These are phyloP conservation scores for Acanthurus lineatus DNA, from an alignment of 2,797 vertebrate genomes.

Conservation along the genomic window DNA sequence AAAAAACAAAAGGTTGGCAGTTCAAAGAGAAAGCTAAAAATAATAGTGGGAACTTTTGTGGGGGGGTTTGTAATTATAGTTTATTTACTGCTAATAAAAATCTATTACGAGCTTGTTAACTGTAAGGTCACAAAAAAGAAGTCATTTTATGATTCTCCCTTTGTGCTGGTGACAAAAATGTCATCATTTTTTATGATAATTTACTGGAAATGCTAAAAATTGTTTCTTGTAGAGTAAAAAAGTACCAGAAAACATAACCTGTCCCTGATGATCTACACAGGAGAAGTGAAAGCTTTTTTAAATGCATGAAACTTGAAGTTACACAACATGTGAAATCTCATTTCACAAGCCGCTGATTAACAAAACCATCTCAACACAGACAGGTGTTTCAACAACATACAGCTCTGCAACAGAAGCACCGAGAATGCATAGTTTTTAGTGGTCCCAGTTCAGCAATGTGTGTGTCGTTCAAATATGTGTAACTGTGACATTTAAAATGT, in stretches of 20 bases:
- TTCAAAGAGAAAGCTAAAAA: too few species aligned
- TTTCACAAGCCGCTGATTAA: slow-evolving; percentile 4
- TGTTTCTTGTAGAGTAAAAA: not conserved
- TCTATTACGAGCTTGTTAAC: too few species aligned
- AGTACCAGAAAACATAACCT: not conserved
- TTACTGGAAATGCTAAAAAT: not conserved
- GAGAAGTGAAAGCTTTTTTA: not conserved
- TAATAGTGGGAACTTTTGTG: too few species aligned
- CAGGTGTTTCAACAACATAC: not conserved
- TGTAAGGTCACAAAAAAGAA: too few species aligned
- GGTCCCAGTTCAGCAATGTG: not conserved
- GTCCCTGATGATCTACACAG: not conserved
- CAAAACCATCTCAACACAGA: not conserved
- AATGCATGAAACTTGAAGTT: not conserved
- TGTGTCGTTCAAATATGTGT: not conserved
- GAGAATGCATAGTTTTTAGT: not conserved
- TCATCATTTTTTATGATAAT: not conserved
- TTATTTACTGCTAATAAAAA: too few species aligned
- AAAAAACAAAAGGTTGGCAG: too few species aligned
- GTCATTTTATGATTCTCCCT: too few species aligned
- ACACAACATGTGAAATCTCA: not conserved
- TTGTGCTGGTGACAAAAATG: not conserved
- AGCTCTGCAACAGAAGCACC: not conserved
- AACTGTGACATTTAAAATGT: slow-evolving; percentile 5
- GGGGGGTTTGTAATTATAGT: too few species aligned